Base-by-base conservation (phyloP, 2,113 vertebrate genomes). In the Protomyctophum bolini region DNA sequence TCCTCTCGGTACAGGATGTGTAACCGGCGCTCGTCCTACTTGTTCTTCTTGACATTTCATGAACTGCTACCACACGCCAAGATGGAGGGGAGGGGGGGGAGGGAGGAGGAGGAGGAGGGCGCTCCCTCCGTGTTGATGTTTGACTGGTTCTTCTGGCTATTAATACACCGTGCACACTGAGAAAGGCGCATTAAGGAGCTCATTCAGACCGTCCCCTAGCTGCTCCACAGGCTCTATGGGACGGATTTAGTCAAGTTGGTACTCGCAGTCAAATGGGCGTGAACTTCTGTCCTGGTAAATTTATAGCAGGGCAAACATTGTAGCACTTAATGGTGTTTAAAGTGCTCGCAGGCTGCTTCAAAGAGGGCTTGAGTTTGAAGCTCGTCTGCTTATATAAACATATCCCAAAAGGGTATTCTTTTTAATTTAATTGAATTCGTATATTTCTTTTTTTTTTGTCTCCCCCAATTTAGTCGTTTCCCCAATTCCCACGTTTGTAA, bases 1-100 rank as follows among this genome's bases (percentile, higher is more conserved):
- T 73, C 15, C 28, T 71, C 70, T 70, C 56, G 54, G 28, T 65
- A 62, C 55, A 57, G 52, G 66, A 55, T 41, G 63, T 68, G 21
- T 2, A 50, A 67, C 57, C 60, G 9, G 60, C 58, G 57, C 68
- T 58, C 55, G 48, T 55, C 51, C 11, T 74, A 45, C 79, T 69
- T 71, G 6, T 72, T 66, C 57, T 67, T 86, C 57, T 67, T 86
- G 70, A 84, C 56, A 80, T 81, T 87, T 87, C 14, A 0, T 68
- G 61, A 65, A 50, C 11, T n/a, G 0, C 14, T n/a, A 49, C 21
- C 21, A 21, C 5, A 41, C 63, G 41, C 11, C 47, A 49, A 50
- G 58, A 54, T 6, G 49, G 2, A 50, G 62, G 14, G 58, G 41
- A 48, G 64, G 50, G 28, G 59, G 12, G 4, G 71, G 77, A 70